These are phyloP conservation scores for Cyanoramphus novaezelandiae DNA, from an alignment of 2,113 vertebrate genomes.

Conservation along the genomic window DNA sequence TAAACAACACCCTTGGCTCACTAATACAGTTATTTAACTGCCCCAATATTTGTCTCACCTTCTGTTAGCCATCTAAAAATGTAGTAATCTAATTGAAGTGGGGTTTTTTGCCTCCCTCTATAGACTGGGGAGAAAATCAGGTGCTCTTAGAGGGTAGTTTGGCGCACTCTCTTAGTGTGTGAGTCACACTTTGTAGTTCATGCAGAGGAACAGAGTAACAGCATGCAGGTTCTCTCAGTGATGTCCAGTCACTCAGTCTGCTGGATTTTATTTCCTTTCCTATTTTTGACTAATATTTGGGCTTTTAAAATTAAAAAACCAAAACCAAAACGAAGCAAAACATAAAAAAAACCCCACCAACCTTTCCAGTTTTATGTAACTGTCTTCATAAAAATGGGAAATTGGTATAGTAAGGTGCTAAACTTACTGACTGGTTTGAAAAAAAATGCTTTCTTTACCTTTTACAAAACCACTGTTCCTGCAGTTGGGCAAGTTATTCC, in stretches of 20 bases:
- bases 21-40: background rate
- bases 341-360: background rate
- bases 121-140: background rate
- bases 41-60: background rate
- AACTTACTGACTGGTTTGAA: background rate
- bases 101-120: background rate
- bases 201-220: background rate
- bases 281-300: background rate
- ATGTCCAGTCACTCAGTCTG: background rate
- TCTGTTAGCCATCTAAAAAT: background rate
- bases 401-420: background rate
- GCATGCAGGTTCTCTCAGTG: background rate
- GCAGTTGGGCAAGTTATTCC: background rate
- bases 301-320: background rate
- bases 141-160: rapidly evolving
- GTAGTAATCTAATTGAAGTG: background rate
- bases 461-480: background rate
- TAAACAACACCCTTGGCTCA: background rate
- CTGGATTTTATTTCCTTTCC: background rate
- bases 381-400: background rate
- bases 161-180: background rate
- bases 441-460: background rate
- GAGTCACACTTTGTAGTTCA: background rate
- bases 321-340: background rate
- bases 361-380: background rate